Conservation (phyloP, 1,140 invertebrate genomes). For the Euglossa dilemma region DNA sequence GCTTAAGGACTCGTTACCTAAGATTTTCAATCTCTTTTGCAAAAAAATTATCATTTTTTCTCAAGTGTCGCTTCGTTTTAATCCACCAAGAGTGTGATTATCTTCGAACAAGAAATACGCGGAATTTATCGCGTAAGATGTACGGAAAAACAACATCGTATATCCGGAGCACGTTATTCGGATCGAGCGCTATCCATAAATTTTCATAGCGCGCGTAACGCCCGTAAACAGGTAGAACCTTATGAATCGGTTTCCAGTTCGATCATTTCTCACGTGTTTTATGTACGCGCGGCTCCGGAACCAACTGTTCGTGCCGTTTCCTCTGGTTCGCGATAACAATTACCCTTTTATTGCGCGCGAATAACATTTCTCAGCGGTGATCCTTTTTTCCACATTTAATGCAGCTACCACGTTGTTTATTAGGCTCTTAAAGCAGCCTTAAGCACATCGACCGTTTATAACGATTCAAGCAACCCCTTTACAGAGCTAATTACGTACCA, state of each 20-base stretch:
- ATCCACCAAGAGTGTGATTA: no score
- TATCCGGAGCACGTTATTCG: not conserved
- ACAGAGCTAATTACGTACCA: not conserved
- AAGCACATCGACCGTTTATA: not conserved
- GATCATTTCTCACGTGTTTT: not conserved
- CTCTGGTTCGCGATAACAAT: no score
- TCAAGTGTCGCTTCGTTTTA: no score
- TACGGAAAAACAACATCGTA: no score
- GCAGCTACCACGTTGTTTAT: not conserved
- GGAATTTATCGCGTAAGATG: no score
- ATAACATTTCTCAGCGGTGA: not conserved
- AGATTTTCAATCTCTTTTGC: no score
- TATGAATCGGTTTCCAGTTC: not conserved
- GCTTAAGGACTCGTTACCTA: no score
- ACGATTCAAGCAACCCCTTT: not conserved
- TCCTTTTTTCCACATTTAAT: not conserved
- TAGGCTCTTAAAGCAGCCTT: not conserved
- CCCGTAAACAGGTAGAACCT: no score
- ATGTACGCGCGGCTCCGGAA: not conserved
- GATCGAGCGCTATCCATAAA: not conserved
- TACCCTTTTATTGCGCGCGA: not conserved
- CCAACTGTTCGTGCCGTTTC: not conserved
- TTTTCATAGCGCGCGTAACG: not conserved
- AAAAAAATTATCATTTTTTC: no score
- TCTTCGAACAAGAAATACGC: no score